These are phyloP conservation scores for Trachymyrmex cornetzi DNA, from an alignment of 1,140 invertebrate genomes.

Conservation along the genomic window DNA sequence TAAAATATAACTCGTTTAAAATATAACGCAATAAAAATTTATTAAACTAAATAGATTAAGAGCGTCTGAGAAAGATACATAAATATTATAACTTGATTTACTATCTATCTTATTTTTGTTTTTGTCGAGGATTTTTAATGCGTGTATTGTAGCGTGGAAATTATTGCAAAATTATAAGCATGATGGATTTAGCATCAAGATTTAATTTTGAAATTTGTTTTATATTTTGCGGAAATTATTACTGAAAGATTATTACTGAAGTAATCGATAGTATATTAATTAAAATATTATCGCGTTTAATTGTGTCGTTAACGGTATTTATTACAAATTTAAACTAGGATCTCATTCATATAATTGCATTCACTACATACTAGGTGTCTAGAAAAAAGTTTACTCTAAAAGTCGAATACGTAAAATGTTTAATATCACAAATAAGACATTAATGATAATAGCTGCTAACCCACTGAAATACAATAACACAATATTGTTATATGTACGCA, in stretches of 20 bases:
- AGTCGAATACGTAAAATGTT: neutral
- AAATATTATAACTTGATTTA: neutral
- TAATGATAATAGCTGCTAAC: neutral
- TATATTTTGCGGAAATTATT: neutral
- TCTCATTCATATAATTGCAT: constrained; percentile 44
- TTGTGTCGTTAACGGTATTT: neutral
- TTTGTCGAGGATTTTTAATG: neutral
- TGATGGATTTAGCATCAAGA: neutral
- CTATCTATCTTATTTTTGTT: neutral
- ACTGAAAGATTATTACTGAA: neutral
- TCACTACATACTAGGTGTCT: neutral
- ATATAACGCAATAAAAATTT: neutral
- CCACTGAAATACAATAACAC: neutral
- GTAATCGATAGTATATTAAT: constrained; percentile 68
- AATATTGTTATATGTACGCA: neutral
- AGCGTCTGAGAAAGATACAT: neutral
- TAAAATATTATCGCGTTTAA: constrained; percentile 61
- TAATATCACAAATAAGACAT: neutral
- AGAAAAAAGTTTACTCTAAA: neutral
- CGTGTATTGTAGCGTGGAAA: neutral
- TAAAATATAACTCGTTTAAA: neutral
- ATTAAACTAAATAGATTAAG: neutral
- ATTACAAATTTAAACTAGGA: constrained; percentile 65
- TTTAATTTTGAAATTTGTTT: neutral
- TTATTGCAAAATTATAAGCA: neutral